phyloP scores from a whole-genome alignment of 2,888 invertebrate genomes.

The Selenia dentaria region DNA sequence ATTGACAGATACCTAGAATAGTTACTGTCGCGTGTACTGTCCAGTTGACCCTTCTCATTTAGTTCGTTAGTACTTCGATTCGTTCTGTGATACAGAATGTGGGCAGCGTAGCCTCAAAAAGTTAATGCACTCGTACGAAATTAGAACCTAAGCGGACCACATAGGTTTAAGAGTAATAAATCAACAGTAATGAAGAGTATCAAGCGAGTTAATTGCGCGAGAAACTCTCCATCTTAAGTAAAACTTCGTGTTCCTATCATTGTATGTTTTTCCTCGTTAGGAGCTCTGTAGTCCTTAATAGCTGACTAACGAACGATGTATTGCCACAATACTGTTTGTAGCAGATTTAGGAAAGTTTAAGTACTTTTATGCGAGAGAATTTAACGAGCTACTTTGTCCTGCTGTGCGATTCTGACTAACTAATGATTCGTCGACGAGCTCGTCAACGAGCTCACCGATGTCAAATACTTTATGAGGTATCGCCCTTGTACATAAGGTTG shows the following conservation, averaged over 20 bases:
- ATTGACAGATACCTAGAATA: too few species aligned
- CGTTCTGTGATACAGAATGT: too few species aligned
- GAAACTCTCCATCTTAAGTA: slow-evolving; percentile 46
- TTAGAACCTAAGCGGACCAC: slow-evolving; percentile 4
- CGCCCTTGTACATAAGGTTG: too few species aligned
- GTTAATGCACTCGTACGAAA: neutral
- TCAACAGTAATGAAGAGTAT: slow-evolving; percentile 52
- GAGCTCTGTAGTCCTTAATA: slow-evolving; percentile 49
- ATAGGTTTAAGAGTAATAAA: slow-evolving; percentile 11
- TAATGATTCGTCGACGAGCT: too few species aligned
- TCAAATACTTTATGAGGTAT: too few species aligned
- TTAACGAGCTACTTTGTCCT: slow-evolving; percentile 23
- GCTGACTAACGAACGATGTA: slow-evolving; percentile 55
- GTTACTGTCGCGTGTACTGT: too few species aligned
- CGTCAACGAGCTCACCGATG: too few species aligned
- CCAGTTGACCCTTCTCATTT: too few species aligned
- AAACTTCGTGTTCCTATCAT: slow-evolving; percentile 57
- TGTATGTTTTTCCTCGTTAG: slow-evolving; percentile 70
- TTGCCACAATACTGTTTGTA: slow-evolving; percentile 30
- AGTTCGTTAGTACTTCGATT: too few species aligned
- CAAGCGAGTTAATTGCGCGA: slow-evolving; percentile 55
- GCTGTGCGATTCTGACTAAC: too few species aligned
- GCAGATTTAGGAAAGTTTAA: slow-evolving; percentile 17
- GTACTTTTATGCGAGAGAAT: slow-evolving; percentile 11
- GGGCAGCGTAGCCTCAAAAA: too few species aligned